phyloP scores from a whole-genome alignment of 2,888 invertebrate species.

The Nephrotoma flavescens region DNA sequence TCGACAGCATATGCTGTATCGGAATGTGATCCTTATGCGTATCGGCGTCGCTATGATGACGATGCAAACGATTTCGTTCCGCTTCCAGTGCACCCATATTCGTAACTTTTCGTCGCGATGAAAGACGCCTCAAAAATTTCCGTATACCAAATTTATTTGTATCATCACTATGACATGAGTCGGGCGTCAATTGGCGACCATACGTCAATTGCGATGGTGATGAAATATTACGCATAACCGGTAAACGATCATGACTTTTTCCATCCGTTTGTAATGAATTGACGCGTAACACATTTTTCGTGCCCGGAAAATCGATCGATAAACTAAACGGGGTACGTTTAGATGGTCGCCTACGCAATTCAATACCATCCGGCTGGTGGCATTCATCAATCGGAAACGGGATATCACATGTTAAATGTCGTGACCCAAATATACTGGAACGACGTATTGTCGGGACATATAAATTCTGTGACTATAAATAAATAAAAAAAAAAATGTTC shows the following conservation, averaged over 20 bases:
- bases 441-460: conserved; percentile 34
- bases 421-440: conserved; percentile 36
- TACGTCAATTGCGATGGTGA: conserved; percentile 26
- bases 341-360: conserved; percentile 21
- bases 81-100: neutral
- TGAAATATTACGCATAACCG: conserved; percentile 35
- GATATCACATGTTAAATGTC: conserved; percentile 44
- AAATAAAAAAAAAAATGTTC: neutral
- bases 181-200: neutral
- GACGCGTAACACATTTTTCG: conserved; percentile 17
- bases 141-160: conserved; percentile 22
- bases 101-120: conserved; percentile 19
- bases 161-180: neutral
- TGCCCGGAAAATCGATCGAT: conserved; percentile 1
- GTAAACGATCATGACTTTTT: conserved; percentile 21
- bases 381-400: conserved; percentile 45
- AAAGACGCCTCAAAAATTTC: conserved; percentile 30
- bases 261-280: conserved; percentile 27
- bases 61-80: neutral
- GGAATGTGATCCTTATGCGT: conserved; percentile 13
- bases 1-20: conserved; percentile 26
- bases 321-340: conserved; percentile 9
- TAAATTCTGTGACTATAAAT: conserved; percentile 21
- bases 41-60: neutral
- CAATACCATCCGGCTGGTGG: conserved; percentile 33